Evolutionary conservation across 1,140 invertebrate genomes (phyloP).

Genomic region (Nymphalis io): DNA sequence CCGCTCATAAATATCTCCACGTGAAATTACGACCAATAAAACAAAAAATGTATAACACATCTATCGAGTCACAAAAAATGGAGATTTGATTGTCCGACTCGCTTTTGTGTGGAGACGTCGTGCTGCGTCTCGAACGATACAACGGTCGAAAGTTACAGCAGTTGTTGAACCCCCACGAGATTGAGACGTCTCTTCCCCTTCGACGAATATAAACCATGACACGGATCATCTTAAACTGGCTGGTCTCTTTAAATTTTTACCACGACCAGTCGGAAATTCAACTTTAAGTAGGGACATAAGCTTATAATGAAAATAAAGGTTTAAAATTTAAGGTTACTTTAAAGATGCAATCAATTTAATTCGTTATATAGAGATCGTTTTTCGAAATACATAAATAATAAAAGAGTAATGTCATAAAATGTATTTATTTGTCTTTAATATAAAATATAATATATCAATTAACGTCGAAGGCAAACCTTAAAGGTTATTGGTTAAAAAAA

Average conservation of each 20-base stretch:
- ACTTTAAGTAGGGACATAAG: background rate
- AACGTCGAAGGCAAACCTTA: background rate
- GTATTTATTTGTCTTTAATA: background rate
- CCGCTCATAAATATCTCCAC: constrained; percentile 76
- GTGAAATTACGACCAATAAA: constrained; percentile 80
- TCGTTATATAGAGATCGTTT: background rate
- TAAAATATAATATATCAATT: background rate
- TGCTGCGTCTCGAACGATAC: constrained; percentile 54
- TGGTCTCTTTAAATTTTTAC: constrained; percentile 26
- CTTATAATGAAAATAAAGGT: background rate
- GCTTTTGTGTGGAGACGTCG: constrained; percentile 71
- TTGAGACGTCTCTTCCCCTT: constrained; percentile 42
- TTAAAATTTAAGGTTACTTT: background rate
- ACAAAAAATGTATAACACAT: constrained; percentile 77
- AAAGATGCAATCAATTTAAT: background rate
- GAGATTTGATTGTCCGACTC: constrained; percentile 70
- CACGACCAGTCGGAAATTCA: constrained; percentile 11
- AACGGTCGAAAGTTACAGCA: constrained; percentile 27
- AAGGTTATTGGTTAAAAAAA: too few relatives aligned
- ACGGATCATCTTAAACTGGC: constrained; percentile 33
- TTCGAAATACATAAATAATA: background rate
- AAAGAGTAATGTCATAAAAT: background rate
- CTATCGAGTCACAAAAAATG: constrained; percentile 78
- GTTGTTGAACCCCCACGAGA: constrained; percentile 36
- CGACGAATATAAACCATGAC: constrained; percentile 37